Evolutionary conservation across 2,888 invertebrate species (phyloP).

Genomic region (Ryuthela nishihirai): DNA sequence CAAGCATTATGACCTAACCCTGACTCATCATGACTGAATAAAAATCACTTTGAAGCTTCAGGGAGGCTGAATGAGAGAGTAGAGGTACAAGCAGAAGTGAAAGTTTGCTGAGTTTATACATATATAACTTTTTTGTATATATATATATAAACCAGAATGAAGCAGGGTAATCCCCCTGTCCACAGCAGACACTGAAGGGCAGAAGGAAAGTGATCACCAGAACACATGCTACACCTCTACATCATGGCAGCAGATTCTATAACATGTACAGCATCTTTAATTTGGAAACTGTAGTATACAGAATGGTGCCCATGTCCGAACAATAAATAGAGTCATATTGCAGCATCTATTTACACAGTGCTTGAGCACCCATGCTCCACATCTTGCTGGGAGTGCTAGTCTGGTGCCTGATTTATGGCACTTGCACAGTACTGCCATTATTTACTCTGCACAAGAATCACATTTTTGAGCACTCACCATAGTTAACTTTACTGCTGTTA

Average conservation of each 20-base stretch:
- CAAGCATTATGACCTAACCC: slow-evolving; percentile 15
- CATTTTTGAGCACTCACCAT: no score
- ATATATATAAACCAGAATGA: slow-evolving; percentile 29
- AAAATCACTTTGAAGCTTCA: slow-evolving; percentile 34
- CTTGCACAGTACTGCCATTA: no score
- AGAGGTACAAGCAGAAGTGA: slow-evolving; percentile 32
- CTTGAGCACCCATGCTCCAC: not conserved
- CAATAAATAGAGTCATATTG: not conserved
- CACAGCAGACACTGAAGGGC: slow-evolving; percentile 23
- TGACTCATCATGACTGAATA: slow-evolving; percentile 28
- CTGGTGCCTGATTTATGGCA: no score
- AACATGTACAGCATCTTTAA: slow-evolving; percentile 25
- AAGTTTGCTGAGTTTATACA: slow-evolving; percentile 28
- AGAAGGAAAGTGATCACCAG: slow-evolving; percentile 31
- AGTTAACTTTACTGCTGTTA: no score
- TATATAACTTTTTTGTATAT: slow-evolving; percentile 6
- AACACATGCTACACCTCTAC: slow-evolving; percentile 31
- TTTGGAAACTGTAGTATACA: slow-evolving; percentile 19
- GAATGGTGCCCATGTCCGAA: slow-evolving; percentile 15
- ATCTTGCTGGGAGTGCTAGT: not conserved
- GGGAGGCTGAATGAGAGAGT: slow-evolving; percentile 24
- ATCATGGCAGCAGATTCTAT: slow-evolving; percentile 26
- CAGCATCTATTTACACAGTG: not conserved
- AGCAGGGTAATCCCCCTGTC: slow-evolving; percentile 9
- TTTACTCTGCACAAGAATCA: no score